Conservation (phyloP, 2,888 invertebrate species). For the Leptinotarsa rubiginosa region DNA sequence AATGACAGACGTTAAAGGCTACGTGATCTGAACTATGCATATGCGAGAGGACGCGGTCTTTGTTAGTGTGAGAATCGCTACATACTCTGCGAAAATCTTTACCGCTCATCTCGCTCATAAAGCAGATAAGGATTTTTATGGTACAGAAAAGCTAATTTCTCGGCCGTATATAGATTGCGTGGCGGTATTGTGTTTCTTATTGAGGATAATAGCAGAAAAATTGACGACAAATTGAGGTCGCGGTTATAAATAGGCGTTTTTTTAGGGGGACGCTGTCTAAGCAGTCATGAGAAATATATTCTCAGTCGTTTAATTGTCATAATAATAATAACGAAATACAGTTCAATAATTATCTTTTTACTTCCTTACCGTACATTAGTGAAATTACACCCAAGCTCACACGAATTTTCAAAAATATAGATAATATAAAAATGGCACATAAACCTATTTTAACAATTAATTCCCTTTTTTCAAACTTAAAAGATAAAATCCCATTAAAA, state of each 20-base stretch:
- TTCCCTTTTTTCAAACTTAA: no score
- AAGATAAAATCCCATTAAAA: no score
- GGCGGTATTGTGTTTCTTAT: constrained; percentile 30
- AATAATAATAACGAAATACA: no score
- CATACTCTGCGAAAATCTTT: constrained; percentile 56
- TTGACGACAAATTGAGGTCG: constrained; percentile 37
- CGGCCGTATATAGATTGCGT: constrained; percentile 47
- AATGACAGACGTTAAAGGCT: constrained; percentile 63
- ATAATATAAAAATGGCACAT: no score
- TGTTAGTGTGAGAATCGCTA: constrained; percentile 61
- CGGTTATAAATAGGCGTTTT: constrained; percentile 32
- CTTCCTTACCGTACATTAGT: no score
- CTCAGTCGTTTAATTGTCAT: constrained; percentile 41
- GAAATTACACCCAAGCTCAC: no score
- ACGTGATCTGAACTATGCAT: constrained; percentile 66
- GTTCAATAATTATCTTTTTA: no score
- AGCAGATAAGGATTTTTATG: constrained; percentile 53
- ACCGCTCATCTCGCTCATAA: constrained; percentile 51
- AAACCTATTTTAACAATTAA: no score
- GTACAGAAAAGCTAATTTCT: constrained; percentile 50
- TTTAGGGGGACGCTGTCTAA: neutral
- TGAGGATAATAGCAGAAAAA: constrained; percentile 32
- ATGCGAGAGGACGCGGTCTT: constrained; percentile 46
- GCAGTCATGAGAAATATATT: constrained; percentile 13
- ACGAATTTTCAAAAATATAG: no score